A percentile compares a stretch with the other conserved stretches of the same genome.
Conservation (phyloP, 1,140 invertebrate genomes). For the Tenebrio molitor region DNA sequence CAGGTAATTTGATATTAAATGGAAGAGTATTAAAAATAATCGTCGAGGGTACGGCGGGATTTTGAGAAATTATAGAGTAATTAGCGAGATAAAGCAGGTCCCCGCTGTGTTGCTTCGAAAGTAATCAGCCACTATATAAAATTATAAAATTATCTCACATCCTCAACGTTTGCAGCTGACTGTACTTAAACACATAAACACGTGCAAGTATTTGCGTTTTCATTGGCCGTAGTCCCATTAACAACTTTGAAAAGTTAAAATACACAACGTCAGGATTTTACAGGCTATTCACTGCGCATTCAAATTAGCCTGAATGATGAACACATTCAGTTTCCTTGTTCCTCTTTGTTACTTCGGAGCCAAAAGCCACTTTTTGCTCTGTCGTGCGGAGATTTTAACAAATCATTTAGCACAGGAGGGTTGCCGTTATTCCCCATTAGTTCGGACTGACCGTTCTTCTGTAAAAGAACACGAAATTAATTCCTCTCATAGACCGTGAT, state of each 20-base stretch:
- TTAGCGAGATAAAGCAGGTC: slow-evolving; percentile 13
- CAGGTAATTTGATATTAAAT: slow-evolving; percentile 11
- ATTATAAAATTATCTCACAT: slow-evolving; percentile 23
- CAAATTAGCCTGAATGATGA: slow-evolving; percentile 23
- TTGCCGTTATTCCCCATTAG: slow-evolving; percentile 1
- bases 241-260: slow-evolving; percentile 37
- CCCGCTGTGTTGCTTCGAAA: slow-evolving; percentile 7
- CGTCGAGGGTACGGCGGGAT: neutral
- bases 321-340: slow-evolving; percentile 19
- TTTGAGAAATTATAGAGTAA: slow-evolving; percentile 13
- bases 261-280: slow-evolving; percentile 34
- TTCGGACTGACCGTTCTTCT: neutral
- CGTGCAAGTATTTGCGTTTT: slow-evolving; percentile 31
- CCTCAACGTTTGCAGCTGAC: neutral
- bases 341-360: neutral
- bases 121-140: slow-evolving; percentile 14
- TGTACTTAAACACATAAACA: slow-evolving; percentile 31
- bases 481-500: neutral
- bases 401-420: neutral
- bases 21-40: slow-evolving; percentile 15
- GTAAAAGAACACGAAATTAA: slow-evolving; percentile 3
- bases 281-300: slow-evolving; percentile 18
- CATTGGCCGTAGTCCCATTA: slow-evolving; percentile 30
- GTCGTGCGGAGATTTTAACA: slow-evolving; percentile 6
- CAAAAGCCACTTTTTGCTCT: neutral